Evolutionary conservation across 2,797 vertebrate species (phyloP).

Genomic region (Gadopsis marmoratus): DNA sequence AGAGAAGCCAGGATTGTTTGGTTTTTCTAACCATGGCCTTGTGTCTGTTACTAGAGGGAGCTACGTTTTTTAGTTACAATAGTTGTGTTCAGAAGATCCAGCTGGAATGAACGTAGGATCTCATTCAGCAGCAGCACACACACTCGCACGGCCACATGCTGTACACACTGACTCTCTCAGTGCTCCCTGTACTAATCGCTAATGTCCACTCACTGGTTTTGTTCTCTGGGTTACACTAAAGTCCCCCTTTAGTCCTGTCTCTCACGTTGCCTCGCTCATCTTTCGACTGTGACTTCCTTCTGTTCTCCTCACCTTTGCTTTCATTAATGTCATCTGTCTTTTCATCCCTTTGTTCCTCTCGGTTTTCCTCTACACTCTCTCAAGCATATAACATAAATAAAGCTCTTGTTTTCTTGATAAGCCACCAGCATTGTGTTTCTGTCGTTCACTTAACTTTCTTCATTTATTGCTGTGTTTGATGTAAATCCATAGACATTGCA

Average conservation of each 20-base stretch:
- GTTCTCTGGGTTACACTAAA: neutral
- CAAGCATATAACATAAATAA: conserved; percentile 19
- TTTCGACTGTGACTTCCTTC: neutral
- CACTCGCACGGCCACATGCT: neutral
- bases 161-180: conserved; percentile 3
- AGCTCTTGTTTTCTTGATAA: conserved; percentile 6
- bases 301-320: neutral
- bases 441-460: neutral
- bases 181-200: conserved; percentile 21
- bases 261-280: neutral
- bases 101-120: conserved; percentile 6
- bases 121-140: neutral
- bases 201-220: conserved; percentile 28
- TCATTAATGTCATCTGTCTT: conserved; percentile 7
- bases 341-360: neutral
- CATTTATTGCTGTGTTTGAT: neutral
- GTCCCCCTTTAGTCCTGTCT: neutral
- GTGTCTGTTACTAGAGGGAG: too few relatives aligned
- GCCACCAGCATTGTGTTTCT: neutral
- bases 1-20: too few relatives aligned
- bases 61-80: neutral
- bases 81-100: neutral
- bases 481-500: neutral
- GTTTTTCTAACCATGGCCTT: too few relatives aligned
- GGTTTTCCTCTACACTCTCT: conserved; percentile 3